Conservation (phyloP, 2,888 invertebrate species). For the Noctua fimbriata region DNA sequence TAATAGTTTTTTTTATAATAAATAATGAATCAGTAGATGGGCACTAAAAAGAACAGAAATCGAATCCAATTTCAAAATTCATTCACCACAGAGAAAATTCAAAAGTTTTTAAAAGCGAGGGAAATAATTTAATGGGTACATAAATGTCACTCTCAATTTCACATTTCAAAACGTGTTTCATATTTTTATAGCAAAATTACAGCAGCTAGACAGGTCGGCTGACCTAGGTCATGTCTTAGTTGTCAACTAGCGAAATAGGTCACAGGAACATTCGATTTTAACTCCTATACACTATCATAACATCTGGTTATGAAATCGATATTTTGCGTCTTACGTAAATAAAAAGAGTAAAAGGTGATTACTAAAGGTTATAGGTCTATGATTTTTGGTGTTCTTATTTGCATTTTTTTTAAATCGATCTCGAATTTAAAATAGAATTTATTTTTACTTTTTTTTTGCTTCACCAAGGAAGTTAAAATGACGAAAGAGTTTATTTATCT, state of each 20-base stretch:
- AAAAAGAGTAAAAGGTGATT: not conserved
- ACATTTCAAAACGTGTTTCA: slow-evolving; percentile 16
- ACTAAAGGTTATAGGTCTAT: not conserved
- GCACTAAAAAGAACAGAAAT: not conserved
- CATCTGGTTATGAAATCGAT: slow-evolving; percentile 8
- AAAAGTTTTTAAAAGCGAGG: not conserved
- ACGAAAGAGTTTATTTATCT: not conserved
- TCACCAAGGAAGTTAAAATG: not conserved
- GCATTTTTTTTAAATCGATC: not conserved
- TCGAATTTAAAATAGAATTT: not conserved
- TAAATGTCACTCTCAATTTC: slow-evolving; percentile 16
- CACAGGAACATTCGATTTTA: slow-evolving; percentile 69
- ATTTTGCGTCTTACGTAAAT: not conserved
- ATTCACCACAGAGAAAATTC: not conserved
- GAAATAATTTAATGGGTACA: not conserved
- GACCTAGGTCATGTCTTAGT: slow-evolving; percentile 82
- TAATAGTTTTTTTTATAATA: not conserved
- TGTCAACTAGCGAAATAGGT: slow-evolving; percentile 81
- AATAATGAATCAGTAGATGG: not conserved
- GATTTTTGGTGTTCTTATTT: not conserved
- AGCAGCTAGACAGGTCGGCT: slow-evolving; percentile 47
- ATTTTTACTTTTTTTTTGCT: not conserved
- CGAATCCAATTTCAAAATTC: slow-evolving; percentile 11
- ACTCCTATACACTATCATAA: slow-evolving; percentile 3
- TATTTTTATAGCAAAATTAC: slow-evolving; percentile 20